Conservation (phyloP, 1,140 invertebrate species). For the Phthorimaea operculella region DNA sequence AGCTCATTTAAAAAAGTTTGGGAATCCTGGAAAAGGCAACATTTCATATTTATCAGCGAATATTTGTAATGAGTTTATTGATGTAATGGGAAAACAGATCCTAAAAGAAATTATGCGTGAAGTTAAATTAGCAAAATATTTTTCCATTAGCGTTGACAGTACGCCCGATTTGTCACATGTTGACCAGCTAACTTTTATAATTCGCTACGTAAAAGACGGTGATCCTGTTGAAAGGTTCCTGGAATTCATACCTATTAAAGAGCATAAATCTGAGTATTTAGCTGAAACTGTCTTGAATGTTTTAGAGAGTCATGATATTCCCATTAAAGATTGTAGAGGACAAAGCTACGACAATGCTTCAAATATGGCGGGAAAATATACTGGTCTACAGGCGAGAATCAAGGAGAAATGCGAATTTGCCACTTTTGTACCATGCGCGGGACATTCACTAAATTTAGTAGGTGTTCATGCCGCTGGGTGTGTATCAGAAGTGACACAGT, state of each 20-base stretch:
- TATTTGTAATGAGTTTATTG: constrained; percentile 20
- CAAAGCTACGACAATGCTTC: constrained; percentile 39
- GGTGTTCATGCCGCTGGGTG: constrained; percentile 12
- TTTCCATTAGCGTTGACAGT: constrained; percentile 36
- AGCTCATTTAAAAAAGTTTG: constrained; percentile 19
- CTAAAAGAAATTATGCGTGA: constrained; percentile 18
- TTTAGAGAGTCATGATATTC: constrained; percentile 28
- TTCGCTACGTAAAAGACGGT: constrained; percentile 24
- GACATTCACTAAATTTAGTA: constrained; percentile 11
- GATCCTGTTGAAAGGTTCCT: constrained; percentile 24
- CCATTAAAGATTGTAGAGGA: constrained; percentile 37
- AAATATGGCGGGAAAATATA: constrained; percentile 39
- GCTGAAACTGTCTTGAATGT: constrained; percentile 23
- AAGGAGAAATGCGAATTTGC: constrained; percentile 10
- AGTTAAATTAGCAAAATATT: constrained; percentile 21
- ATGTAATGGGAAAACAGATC: constrained; percentile 19
- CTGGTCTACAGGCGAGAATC: constrained; percentile 16
- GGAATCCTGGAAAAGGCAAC: constrained; percentile 22
- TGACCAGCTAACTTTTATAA: constrained; percentile 42
- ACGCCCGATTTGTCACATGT: constrained; percentile 52
- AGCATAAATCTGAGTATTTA: constrained; percentile 26
- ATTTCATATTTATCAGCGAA: constrained; percentile 21
- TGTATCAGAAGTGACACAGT: constrained; percentile 12
- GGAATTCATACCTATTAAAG: constrained; percentile 20
- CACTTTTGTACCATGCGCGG: constrained; percentile 10